A percentile compares a stretch with the other conserved stretches of the same genome.
phyloP scores from a whole-genome alignment of 2,888 invertebrate genomes.

The Zaprionus obscuricornis region DNA sequence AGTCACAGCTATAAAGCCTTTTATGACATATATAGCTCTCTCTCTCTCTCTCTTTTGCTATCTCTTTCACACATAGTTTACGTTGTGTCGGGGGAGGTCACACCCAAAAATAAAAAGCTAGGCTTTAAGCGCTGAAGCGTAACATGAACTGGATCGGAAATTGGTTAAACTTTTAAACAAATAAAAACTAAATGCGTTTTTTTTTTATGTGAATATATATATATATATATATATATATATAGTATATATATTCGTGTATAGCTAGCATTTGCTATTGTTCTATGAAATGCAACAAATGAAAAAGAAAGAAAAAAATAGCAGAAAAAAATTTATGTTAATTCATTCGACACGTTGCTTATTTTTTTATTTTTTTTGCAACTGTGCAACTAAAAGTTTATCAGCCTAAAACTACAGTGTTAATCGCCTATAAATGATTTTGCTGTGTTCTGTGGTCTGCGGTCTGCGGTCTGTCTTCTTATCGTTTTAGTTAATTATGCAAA shows the following conservation, averaged over 20 bases:
- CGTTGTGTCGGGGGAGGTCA: conserved; percentile 37
- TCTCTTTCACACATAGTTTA: too few relatives aligned
- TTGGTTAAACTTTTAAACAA: conserved; percentile 35
- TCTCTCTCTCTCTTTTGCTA: too few relatives aligned
- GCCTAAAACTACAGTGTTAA: conserved; percentile 26
- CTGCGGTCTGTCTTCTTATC: conserved; percentile 24
- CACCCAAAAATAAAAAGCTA: conserved; percentile 42
- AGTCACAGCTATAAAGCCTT: neutral
- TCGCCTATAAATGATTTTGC: neutral
- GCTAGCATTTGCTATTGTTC: conserved; percentile 27
- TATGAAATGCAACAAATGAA: conserved; percentile 57
- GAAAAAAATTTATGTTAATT: conserved; percentile 47
- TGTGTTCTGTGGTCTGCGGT: conserved; percentile 4
- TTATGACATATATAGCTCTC: too few relatives aligned
- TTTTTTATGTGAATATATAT: conserved; percentile 11
- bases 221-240: neutral
- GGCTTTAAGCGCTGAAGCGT: conserved; percentile 51
- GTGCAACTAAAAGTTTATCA: conserved; percentile 45
- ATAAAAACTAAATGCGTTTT: conserved; percentile 4
- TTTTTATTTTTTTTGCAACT: neutral
- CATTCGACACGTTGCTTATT: conserved; percentile 44
- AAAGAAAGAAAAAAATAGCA: too few relatives aligned
- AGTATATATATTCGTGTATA: neutral
- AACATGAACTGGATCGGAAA: conserved; percentile 62
- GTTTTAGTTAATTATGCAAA: conserved; percentile 38